Conservation (phyloP, 2,888 invertebrate species). For the Rhagium mordax region DNA sequence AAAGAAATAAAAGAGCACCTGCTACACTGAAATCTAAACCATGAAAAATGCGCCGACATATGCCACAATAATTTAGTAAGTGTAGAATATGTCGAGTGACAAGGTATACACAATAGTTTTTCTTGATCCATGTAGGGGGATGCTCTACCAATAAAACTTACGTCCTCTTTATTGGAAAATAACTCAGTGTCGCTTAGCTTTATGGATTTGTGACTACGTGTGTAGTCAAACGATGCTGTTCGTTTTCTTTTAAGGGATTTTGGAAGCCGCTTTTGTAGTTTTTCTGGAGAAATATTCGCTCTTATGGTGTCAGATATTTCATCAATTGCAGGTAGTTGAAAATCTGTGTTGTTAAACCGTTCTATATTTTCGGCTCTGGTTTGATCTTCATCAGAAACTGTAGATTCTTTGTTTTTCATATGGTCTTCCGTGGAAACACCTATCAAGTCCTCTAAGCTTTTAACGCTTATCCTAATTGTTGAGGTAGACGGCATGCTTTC, state of each 20-base stretch:
- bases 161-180: slow-evolving; percentile 34
- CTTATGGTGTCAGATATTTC: slow-evolving; percentile 17
- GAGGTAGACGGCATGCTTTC: slow-evolving; percentile 5
- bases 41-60: slow-evolving; percentile 79
- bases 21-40: slow-evolving; percentile 84
- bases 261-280: slow-evolving; percentile 15
- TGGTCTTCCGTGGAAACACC: slow-evolving; percentile 35
- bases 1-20: slow-evolving; percentile 81
- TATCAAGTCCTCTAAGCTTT: slow-evolving; percentile 39
- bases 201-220: slow-evolving; percentile 2
- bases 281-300: slow-evolving; percentile 14
- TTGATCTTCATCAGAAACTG: background rate
- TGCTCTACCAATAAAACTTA: slow-evolving; percentile 45
- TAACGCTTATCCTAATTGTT: slow-evolving; percentile 38
- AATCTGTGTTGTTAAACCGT: background rate
- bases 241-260: slow-evolving; percentile 38
- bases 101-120: slow-evolving; percentile 72
- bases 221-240: slow-evolving; percentile 35
- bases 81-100: slow-evolving; percentile 71
- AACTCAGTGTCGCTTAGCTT: slow-evolving; percentile 24
- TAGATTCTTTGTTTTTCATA: background rate
- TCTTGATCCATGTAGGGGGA: slow-evolving; percentile 68
- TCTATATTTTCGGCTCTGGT: background rate
- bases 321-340: background rate
- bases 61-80: slow-evolving; percentile 75